phyloP scores from a whole-genome alignment of 1,140 invertebrate genomes.

The Caenorhabditis inopinata region DNA sequence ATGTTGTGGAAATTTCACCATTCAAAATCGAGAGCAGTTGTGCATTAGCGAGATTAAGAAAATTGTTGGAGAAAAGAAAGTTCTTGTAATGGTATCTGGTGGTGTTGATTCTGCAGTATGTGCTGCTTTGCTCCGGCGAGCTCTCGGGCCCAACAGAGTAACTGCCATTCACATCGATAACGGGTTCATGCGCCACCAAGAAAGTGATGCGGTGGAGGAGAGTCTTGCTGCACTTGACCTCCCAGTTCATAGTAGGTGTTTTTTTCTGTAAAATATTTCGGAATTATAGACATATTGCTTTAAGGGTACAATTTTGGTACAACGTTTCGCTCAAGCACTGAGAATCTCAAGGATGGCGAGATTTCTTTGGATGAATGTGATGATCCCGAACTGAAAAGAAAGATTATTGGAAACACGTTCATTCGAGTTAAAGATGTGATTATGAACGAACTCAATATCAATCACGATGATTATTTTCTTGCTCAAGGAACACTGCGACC shows the following conservation, averaged over 20 bases:
- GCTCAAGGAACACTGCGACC: slow-evolving; percentile 78
- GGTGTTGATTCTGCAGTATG: slow-evolving; percentile 98
- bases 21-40: slow-evolving; percentile 81
- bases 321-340: slow-evolving; percentile 54
- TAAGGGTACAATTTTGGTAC: slow-evolving; percentile 56
- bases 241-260: slow-evolving; percentile 71
- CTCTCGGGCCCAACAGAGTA: slow-evolving; percentile 80
- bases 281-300: slow-evolving; percentile 12
- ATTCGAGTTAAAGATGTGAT: slow-evolving; percentile 71
- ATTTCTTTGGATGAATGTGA: slow-evolving; percentile 79
- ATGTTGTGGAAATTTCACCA: slow-evolving; percentile 82
- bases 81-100: slow-evolving; percentile 74
- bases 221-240: slow-evolving; percentile 83
- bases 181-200: slow-evolving; percentile 88
- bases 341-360: slow-evolving; percentile 38
- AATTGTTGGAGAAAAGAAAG: slow-evolving; percentile 85
- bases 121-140: slow-evolving; percentile 86
- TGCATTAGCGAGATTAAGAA: slow-evolving; percentile 91
- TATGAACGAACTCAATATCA: slow-evolving; percentile 54
- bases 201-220: slow-evolving; percentile 83
- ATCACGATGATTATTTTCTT: slow-evolving; percentile 58
- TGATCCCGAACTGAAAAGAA: slow-evolving; percentile 92
- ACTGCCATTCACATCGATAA: slow-evolving; percentile 97
- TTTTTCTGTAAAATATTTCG: not conserved
- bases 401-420: slow-evolving; percentile 98